Evolutionary conservation across 1,140 invertebrate species (phyloP).

Genomic region (Heliothis subflexa): DNA sequence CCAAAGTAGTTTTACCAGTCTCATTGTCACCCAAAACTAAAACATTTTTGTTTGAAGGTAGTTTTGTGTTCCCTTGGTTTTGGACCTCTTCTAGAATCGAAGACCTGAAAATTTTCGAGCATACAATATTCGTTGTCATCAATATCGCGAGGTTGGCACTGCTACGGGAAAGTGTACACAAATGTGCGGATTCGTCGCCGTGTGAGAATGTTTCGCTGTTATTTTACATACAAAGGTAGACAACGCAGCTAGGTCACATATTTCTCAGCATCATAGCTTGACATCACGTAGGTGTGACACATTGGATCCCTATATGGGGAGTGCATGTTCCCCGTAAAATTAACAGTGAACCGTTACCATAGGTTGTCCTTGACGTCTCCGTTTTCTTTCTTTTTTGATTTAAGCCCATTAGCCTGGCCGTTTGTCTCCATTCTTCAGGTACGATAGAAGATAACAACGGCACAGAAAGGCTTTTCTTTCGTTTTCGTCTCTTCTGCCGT

Average conservation of each 20-base stretch:
- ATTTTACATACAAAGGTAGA: slow-evolving; percentile 79
- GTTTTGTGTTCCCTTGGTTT: slow-evolving; percentile 96
- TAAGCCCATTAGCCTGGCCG: slow-evolving; percentile 88
- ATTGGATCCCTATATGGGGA: slow-evolving; percentile 85
- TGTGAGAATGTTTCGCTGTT: slow-evolving; percentile 61
- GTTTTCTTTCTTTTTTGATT: slow-evolving; percentile 89
- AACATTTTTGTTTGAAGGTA: slow-evolving; percentile 97
- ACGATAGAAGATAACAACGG: slow-evolving; percentile 86
- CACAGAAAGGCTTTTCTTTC: slow-evolving; percentile 86
- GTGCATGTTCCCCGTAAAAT: slow-evolving; percentile 76
- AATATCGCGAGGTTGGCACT: slow-evolving; percentile 36
- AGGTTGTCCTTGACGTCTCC: slow-evolving; percentile 88
- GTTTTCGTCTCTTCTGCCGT: slow-evolving; percentile 84
- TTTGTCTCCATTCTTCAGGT: slow-evolving; percentile 86
- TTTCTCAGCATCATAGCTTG: slow-evolving; percentile 82
- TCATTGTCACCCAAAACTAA: slow-evolving; percentile 97
- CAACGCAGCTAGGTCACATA: slow-evolving; percentile 81
- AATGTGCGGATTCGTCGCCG: slow-evolving; percentile 45
- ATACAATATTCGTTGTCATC: slow-evolving; percentile 57
- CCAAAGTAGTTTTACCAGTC: slow-evolving; percentile 98
- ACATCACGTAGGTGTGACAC: slow-evolving; percentile 86
- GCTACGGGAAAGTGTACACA: slow-evolving; percentile 45
- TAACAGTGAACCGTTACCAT: slow-evolving; percentile 87
- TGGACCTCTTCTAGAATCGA: slow-evolving; percentile 97
- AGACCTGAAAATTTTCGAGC: slow-evolving; percentile 89